Conservation (phyloP, 2,113 vertebrate genomes). For the Stegostoma tigrinum region DNA sequence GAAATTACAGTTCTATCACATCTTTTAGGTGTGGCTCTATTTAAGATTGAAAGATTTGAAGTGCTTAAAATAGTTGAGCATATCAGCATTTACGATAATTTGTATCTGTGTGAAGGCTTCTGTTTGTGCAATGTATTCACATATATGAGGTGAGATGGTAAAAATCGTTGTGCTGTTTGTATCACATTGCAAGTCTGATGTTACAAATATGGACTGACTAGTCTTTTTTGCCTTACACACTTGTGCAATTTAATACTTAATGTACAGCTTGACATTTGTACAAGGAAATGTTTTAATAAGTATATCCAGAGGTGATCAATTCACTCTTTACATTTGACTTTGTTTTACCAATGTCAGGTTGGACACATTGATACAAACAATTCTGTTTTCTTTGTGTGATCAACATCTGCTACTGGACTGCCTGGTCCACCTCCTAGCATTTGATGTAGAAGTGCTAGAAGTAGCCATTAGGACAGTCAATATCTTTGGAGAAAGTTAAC, state of each 20-base stretch:
- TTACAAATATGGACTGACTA: background rate
- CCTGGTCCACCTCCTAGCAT: background rate
- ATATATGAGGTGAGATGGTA: background rate
- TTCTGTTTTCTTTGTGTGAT: background rate
- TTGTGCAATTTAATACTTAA: background rate
- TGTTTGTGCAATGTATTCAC: too few relatives aligned
- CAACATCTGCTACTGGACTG: background rate
- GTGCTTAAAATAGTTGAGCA: background rate
- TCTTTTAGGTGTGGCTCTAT: background rate
- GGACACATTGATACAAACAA: background rate
- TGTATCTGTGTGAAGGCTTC: background rate
- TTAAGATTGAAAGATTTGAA: background rate
- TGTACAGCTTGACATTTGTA: background rate
- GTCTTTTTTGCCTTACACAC: background rate
- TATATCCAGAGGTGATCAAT: background rate
- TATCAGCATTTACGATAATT: background rate
- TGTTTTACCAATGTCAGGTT: background rate
- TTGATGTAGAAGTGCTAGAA: background rate
- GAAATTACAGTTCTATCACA: background rate
- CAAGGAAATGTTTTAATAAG: background rate
- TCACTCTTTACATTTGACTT: background rate
- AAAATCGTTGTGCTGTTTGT: background rate
- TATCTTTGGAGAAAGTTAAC: background rate
- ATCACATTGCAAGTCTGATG: background rate
- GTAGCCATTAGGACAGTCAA: background rate